These are phyloP conservation scores for Brenthis daphne DNA, from an alignment of 2,888 invertebrate species.

Conservation along the genomic window DNA sequence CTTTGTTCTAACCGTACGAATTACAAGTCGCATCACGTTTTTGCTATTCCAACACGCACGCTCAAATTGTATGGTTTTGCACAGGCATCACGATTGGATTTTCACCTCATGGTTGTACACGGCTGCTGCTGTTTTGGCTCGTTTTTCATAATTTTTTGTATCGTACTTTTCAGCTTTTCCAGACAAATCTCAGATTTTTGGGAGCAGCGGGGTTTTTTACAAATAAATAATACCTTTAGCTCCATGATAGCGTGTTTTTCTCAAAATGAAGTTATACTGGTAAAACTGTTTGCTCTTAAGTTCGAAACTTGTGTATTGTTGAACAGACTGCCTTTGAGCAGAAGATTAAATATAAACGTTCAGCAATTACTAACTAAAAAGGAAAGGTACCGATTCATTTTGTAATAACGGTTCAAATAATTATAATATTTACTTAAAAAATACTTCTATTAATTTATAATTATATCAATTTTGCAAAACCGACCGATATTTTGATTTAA, in stretches of 20 bases:
- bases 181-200: neutral
- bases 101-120: slow-evolving; percentile 35
- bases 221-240: neutral
- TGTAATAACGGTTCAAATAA: no score
- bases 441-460: no score
- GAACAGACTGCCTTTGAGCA: no score
- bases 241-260: neutral
- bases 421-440: no score
- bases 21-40: slow-evolving; percentile 34
- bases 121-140: slow-evolving; percentile 29
- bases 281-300: no score
- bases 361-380: no score
- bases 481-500: no score
- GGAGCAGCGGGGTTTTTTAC: neutral
- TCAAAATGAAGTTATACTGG: neutral
- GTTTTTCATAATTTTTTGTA: slow-evolving; percentile 23
- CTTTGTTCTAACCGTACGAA: slow-evolving; percentile 25
- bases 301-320: no score
- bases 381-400: no score
- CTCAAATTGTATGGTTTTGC: slow-evolving; percentile 38
- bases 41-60: slow-evolving; percentile 43
- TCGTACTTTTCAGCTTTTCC: slow-evolving; percentile 14
- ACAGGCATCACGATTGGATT: slow-evolving; percentile 41
- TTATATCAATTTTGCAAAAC: no score
- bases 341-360: no score